phyloP scores from a whole-genome alignment of 1,140 invertebrate genomes.

The Diorhabda sublineata region DNA sequence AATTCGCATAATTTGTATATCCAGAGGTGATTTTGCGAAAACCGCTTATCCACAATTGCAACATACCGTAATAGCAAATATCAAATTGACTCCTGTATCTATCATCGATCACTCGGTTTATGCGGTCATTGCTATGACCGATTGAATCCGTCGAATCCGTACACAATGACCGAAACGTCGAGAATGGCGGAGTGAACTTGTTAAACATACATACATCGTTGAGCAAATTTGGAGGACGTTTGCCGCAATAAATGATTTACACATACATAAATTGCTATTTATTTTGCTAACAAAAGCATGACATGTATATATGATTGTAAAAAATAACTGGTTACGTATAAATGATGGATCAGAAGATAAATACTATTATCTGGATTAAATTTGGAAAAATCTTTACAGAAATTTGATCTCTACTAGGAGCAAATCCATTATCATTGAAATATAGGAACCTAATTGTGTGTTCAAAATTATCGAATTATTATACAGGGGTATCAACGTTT shows the following conservation, averaged over 20 bases:
- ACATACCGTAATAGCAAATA: neutral
- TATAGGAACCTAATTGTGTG: too few relatives aligned
- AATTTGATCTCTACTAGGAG: too few relatives aligned
- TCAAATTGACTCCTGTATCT: neutral
- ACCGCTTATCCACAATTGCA: neutral
- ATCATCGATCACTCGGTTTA: neutral
- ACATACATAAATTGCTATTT: neutral
- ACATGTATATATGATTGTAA: too few relatives aligned
- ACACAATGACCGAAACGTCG: conserved; percentile 1
- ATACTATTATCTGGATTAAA: too few relatives aligned
- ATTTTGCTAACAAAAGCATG: too few relatives aligned
- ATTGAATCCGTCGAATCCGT: neutral
- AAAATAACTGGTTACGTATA: too few relatives aligned
- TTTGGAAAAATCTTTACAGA: too few relatives aligned
- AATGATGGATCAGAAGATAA: too few relatives aligned
- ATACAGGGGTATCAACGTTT: too few relatives aligned
- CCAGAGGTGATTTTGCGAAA: neutral
- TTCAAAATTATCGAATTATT: too few relatives aligned
- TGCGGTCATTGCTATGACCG: neutral
- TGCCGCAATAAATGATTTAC: neutral
- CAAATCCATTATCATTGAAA: too few relatives aligned
- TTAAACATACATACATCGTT: neutral
- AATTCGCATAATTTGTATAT: neutral
- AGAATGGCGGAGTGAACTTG: neutral
- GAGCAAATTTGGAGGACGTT: conserved; percentile 1